phyloP scores from a whole-genome alignment of 2,797 vertebrate species.

The Phyllotis vaccarum region DNA sequence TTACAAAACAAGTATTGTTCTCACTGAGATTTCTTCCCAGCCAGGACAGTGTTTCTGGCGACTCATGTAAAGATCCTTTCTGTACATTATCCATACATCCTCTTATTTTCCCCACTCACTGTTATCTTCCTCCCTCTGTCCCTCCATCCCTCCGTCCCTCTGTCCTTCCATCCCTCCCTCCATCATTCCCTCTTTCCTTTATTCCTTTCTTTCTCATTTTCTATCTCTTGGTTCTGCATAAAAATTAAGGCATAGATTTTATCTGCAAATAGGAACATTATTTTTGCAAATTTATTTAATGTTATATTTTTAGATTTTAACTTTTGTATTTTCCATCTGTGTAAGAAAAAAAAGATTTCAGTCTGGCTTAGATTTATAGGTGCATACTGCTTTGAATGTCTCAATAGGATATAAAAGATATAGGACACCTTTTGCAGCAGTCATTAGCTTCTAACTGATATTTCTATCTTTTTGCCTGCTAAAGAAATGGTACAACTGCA shows the following conservation, averaged over 20 bases:
- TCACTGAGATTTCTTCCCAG: not conserved
- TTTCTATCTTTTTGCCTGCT: not conserved
- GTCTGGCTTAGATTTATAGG: not conserved
- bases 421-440: not conserved
- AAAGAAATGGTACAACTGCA: not conserved
- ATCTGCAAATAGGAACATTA: not conserved
- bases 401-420: constrained; percentile 13
- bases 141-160: not conserved
- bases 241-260: not conserved
- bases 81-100: not conserved
- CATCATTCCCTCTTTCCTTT: not conserved
- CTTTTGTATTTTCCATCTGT: constrained; percentile 3
- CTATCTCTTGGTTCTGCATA: not conserved
- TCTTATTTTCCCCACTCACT: not conserved
- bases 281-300: not conserved
- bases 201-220: not conserved
- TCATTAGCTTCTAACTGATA: not conserved
- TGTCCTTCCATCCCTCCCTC: not conserved
- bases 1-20: not conserved
- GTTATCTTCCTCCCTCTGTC: too few relatives aligned
- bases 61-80: not conserved
- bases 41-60: not conserved
- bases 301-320: not conserved
- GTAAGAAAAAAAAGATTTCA: not conserved
- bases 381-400: not conserved